Evolutionary conservation across 2,888 invertebrate species (phyloP).

Genomic region (Agrenia bidenticulata): DNA sequence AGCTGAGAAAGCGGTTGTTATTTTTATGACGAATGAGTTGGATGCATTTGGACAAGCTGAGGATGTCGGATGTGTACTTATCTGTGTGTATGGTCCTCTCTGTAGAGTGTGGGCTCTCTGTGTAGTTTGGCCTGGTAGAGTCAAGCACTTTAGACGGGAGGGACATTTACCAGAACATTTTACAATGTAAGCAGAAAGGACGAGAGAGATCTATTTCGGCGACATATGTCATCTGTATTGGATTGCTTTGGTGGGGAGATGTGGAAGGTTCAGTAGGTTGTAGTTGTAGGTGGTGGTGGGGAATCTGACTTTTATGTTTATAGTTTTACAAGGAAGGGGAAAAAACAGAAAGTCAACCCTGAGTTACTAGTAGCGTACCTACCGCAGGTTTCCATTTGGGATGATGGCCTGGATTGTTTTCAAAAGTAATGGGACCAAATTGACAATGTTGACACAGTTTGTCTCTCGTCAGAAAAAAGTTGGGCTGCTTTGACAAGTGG

Average conservation of each 20-base stretch:
- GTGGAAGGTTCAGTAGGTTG: too few relatives aligned
- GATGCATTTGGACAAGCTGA: constrained; percentile 1
- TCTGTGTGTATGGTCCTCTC: not conserved
- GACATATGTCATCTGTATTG: constrained; percentile 19
- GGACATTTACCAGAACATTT: constrained; percentile 21
- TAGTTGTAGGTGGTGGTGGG: not conserved
- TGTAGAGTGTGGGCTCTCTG: not conserved
- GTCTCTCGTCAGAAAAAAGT: too few relatives aligned
- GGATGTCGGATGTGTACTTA: not conserved
- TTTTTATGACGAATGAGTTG: constrained; percentile 20
- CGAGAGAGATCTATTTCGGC: constrained; percentile 13
- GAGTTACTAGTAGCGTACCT: not conserved
- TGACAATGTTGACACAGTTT: too few relatives aligned
- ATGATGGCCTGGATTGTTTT: too few relatives aligned
- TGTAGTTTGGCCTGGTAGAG: not conserved
- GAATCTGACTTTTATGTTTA: constrained; percentile 1
- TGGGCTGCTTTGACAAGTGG: too few relatives aligned
- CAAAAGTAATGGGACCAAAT: too few relatives aligned
- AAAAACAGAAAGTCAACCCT: not conserved
- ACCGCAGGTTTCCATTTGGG: not conserved
- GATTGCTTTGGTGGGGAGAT: too few relatives aligned
- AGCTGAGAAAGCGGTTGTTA: not conserved
- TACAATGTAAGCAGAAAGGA: constrained; percentile 18
- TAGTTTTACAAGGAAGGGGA: not conserved
- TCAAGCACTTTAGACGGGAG: constrained; percentile 1